A percentile compares a stretch with the other conserved stretches of the same genome.
phyloP scores from a whole-genome alignment of 2,888 invertebrate species.

The Petrolisthes manimaculis region DNA sequence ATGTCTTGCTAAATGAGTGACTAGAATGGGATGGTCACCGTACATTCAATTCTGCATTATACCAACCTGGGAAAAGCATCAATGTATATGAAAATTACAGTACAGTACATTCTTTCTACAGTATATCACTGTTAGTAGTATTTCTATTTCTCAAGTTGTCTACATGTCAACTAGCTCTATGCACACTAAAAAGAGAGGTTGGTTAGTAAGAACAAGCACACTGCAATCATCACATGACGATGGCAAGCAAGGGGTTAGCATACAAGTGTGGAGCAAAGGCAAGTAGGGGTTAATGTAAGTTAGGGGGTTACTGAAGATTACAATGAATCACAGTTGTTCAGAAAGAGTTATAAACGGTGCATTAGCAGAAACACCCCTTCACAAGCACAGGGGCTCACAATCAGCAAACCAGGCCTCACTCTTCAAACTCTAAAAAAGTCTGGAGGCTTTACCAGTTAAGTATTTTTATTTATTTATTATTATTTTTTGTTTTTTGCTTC shows the following conservation, averaged over 20 bases:
- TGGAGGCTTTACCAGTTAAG: slow-evolving; percentile 46
- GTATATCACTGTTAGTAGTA: background rate
- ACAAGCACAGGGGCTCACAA: slow-evolving; percentile 51
- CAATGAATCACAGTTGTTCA: background rate
- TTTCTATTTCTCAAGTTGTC: slow-evolving; percentile 25
- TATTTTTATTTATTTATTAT: background rate
- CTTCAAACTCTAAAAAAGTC: slow-evolving; percentile 25
- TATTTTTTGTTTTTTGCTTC: background rate
- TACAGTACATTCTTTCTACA: background rate
- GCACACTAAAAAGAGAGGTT: slow-evolving; percentile 35
- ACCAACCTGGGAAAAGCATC: background rate
- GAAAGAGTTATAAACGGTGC: slow-evolving; percentile 25
- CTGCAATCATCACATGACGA: slow-evolving; percentile 33
- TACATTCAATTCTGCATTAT: too few species aligned
- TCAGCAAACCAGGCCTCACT: slow-evolving; percentile 54
- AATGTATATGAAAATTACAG: background rate
- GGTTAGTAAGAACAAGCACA: slow-evolving; percentile 41
- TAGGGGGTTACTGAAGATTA: background rate
- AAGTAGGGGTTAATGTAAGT: slow-evolving; percentile 17
- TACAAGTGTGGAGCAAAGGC: background rate
- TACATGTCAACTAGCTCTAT: slow-evolving; percentile 25
- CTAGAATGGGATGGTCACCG: too few species aligned
- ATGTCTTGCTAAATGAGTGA: too few species aligned
- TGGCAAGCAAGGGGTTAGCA: slow-evolving; percentile 40
- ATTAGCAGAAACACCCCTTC: slow-evolving; percentile 42